phyloP scores from a whole-genome alignment of 2,797 vertebrate genomes.

The Anisognathus igniventris region DNA sequence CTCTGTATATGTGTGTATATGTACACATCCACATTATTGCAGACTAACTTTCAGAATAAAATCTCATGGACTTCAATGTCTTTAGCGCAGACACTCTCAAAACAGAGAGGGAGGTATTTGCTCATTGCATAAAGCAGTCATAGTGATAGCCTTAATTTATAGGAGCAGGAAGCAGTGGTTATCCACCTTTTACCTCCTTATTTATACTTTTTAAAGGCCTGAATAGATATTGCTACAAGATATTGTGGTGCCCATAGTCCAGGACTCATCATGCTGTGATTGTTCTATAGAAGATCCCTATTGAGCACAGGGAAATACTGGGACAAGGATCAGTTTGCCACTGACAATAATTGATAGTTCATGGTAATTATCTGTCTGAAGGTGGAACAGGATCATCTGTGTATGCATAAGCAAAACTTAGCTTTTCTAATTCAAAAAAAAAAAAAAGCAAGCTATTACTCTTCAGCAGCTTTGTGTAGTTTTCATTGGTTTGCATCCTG shows the following conservation, averaged over 20 bases:
- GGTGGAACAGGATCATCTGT: neutral
- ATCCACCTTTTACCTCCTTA: neutral
- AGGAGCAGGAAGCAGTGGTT: neutral
- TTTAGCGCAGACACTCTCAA: neutral
- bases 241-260: neutral
- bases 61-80: neutral
- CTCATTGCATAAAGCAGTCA: neutral
- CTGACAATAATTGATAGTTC: neutral
- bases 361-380: neutral
- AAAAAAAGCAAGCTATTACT: fast-evolving
- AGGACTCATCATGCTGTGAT: neutral
- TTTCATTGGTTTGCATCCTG: neutral
- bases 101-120: neutral
- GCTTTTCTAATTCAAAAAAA: neutral
- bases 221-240: neutral
- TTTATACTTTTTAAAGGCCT: neutral
- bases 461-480: neutral
- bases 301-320: neutral
- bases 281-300: neutral
- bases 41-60: neutral
- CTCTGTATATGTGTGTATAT: neutral
- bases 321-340: neutral
- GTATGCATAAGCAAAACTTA: neutral
- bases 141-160: neutral
- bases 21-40: fast-evolving